These are phyloP conservation scores for Calyptommatus sinebrachiatus DNA, from an alignment of 2,113 vertebrate species.

Conservation along the genomic window DNA sequence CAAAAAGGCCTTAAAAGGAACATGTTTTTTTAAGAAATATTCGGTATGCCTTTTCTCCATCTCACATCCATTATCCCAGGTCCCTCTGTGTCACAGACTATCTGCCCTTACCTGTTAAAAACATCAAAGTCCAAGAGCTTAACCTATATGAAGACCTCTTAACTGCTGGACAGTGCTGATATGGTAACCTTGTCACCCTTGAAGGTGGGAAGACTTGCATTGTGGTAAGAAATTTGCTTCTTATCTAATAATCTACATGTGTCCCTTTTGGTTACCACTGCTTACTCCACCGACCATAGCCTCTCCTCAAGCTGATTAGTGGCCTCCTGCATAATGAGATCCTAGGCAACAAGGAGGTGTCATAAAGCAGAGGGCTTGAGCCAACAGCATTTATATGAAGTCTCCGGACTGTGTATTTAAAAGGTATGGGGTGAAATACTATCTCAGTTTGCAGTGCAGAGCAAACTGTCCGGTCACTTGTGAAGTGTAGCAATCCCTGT, in stretches of 20 bases:
- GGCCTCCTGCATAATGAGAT: neutral
- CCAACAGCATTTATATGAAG: too few species aligned
- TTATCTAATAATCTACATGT: neutral
- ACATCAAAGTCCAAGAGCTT: neutral
- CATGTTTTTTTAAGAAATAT: too few species aligned
- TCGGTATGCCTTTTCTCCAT: neutral
- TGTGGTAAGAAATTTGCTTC: neutral
- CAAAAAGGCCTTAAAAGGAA: too few species aligned
- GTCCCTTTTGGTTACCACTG: neutral
- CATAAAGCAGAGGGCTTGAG: neutral
- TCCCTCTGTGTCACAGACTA: neutral
- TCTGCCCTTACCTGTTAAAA: neutral
- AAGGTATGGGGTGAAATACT: too few species aligned
- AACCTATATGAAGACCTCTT: neutral
- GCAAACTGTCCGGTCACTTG: too few species aligned
- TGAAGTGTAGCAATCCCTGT: too few species aligned
- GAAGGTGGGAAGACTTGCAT: neutral
- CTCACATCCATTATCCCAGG: neutral
- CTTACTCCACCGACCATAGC: too few species aligned
- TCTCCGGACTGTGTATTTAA: too few species aligned
- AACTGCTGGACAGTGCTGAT: too few species aligned
- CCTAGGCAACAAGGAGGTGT: constrained; percentile 1
- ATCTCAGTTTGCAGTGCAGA: too few species aligned
- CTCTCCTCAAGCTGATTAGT: neutral
- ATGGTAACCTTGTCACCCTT: neutral